A percentile compares a stretch with the other conserved stretches of the same genome.
Conservation (phyloP, 2,113 vertebrate genomes). For the Paracanthobrama guichenoti region DNA sequence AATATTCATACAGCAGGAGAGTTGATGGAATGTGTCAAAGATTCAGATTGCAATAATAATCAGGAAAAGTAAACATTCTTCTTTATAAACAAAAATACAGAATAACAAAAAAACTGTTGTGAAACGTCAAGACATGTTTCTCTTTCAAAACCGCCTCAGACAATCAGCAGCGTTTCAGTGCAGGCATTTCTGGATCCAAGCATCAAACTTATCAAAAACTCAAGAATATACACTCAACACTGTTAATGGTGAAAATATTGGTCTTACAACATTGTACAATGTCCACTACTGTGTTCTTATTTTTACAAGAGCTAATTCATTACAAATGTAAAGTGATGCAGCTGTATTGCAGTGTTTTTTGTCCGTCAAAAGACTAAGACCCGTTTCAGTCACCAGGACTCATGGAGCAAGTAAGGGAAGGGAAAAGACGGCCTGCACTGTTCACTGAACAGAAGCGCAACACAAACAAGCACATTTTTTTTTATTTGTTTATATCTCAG, state of each 20-base stretch:
- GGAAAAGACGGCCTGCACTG: conserved; percentile 36
- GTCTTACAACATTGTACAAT: conserved; percentile 38
- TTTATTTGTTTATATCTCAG: conserved; percentile 54
- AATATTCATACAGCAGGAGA: conserved; percentile 20
- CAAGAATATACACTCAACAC: conserved; percentile 38
- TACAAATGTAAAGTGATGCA: conserved; percentile 42
- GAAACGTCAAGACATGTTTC: conserved; percentile 21
- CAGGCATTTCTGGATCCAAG: conserved; percentile 46
- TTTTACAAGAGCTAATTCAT: conserved; percentile 25
- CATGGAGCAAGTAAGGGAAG: conserved; percentile 23
- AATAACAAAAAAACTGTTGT: conserved; percentile 15
- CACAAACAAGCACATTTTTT: neutral
- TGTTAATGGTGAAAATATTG: conserved; percentile 23
- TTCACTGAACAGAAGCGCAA: conserved; percentile 39
- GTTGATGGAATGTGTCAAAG: conserved; percentile 34
- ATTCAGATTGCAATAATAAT: conserved; percentile 13
- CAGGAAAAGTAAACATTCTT: conserved; percentile 27
- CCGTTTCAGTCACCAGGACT: conserved; percentile 54
- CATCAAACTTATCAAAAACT: conserved; percentile 13
- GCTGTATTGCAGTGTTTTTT: conserved; percentile 34
- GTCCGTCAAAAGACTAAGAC: conserved; percentile 15
- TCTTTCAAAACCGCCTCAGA: conserved; percentile 38
- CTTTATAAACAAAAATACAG: conserved; percentile 28
- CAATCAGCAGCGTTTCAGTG: conserved; percentile 55
- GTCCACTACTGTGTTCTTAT: conserved; percentile 33